These are phyloP conservation scores for Casuarius casuarius DNA, from an alignment of 2,113 vertebrate genomes.

Conservation along the genomic window DNA sequence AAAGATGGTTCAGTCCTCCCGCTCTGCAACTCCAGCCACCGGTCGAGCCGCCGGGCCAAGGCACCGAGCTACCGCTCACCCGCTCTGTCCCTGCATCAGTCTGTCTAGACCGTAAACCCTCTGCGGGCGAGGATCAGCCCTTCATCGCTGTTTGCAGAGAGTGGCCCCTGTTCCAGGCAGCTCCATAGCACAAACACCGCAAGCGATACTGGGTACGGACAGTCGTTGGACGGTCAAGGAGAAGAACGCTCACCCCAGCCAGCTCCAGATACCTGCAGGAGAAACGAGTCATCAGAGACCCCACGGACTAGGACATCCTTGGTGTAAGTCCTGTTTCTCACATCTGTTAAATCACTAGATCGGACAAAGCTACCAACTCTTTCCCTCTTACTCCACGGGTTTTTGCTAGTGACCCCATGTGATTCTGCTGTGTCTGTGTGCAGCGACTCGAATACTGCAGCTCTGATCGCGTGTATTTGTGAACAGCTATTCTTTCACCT, in stretches of 20 bases:
- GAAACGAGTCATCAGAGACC: not conserved
- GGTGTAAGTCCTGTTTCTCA: not conserved
- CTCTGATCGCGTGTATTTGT: accelerated
- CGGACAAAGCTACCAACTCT: not conserved
- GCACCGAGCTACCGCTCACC: not conserved
- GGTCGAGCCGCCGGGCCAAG: accelerated
- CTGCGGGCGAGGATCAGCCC: not conserved
- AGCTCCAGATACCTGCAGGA: not conserved
- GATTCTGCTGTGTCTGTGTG: accelerated
- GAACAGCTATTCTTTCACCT: not conserved
- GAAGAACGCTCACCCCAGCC: not conserved
- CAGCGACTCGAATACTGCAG: not conserved
- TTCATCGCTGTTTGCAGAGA: accelerated
- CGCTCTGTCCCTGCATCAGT: accelerated
- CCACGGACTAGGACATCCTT: not conserved
- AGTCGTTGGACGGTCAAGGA: accelerated
- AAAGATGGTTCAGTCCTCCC: not conserved
- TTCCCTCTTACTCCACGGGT: not conserved
- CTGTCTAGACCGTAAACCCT: not conserved
- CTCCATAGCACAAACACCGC: accelerated
- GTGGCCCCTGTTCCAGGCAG: not conserved
- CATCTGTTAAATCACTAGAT: not conserved
- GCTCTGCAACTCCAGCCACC: not conserved
- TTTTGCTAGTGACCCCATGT: not conserved
- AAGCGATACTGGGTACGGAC: not conserved